Percentiles rank a stretch among this genome's conserved stretches.
These are phyloP conservation scores for Laspeyria flexula DNA, from an alignment of 2,888 invertebrate species.

Conservation along the genomic window DNA sequence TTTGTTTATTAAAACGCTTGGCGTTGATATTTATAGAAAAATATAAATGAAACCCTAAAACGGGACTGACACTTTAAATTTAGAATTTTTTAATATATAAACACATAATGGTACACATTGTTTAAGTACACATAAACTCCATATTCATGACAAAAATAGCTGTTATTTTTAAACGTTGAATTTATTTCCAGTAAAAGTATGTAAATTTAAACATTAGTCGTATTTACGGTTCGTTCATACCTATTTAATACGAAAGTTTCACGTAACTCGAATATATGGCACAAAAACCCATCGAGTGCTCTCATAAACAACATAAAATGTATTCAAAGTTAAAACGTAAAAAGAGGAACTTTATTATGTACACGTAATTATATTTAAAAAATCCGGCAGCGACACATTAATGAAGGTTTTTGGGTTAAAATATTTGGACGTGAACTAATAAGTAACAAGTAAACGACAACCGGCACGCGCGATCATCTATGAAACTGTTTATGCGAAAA, in stretches of 20 bases:
- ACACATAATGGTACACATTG: no score
- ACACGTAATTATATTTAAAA: constrained; percentile 12
- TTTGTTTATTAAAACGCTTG: no score
- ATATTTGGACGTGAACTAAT: constrained; percentile 34
- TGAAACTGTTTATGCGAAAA: constrained; percentile 21
- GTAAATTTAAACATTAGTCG: constrained; percentile 4
- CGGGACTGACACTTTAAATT: no score
- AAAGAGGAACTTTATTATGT: constrained; percentile 1
- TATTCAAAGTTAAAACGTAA: constrained; percentile 3
- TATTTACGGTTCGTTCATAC: not conserved
- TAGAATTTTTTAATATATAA: no score
- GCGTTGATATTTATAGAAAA: no score
- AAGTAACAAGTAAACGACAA: constrained; percentile 39
- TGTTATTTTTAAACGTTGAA: not conserved
- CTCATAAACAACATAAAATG: constrained; percentile 9
- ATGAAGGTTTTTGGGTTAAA: constrained; percentile 32
- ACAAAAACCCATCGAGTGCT: not conserved
- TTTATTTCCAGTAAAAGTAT: not conserved
- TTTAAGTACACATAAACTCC: no score
- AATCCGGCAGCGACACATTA: constrained; percentile 22
- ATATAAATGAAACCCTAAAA: no score
- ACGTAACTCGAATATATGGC: not conserved
- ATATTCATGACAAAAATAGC: no score
- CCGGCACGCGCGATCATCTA: constrained; percentile 36
- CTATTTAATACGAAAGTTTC: not conserved